Base-by-base conservation (phyloP, 2,797 vertebrate species). In the Squalus acanthias region DNA sequence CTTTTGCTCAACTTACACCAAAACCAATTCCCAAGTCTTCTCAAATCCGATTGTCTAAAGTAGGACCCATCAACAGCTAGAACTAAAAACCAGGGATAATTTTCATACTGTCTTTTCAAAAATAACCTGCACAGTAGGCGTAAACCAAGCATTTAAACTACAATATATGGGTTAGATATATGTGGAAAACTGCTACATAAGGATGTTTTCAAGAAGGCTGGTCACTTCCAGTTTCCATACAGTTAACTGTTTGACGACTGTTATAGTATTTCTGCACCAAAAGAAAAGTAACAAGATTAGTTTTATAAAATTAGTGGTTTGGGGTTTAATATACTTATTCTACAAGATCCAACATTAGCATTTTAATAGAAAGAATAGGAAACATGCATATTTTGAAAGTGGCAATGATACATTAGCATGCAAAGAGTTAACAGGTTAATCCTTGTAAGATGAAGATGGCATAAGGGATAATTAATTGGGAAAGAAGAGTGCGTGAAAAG, bases 281-380 rank as follows among this genome's bases (percentile, higher is more conserved):
- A 95, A 95, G 93, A 95, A 95, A 95, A 95, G 67, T 95, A 50
- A 95, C 50, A 74, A 76, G 50, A 60, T 95, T 74, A 76, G 94
- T 60, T 76, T 50, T 1, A 29, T 74, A 29, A 24, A 76, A 57
- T 95, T 74, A 95, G 94, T 50, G 39, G 53, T 74, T 69, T 53
- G 69, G 70, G 50, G 70, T 74, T 95, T 53, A 95, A 60, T 74
- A 17, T 57, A 20, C 7, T n/a, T 76, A 72, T 94, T 20, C 92
- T 53, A 46, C 50, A 76, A 95, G 94, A 57, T 3, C 13, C 50
- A 74, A 95, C 13, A 33, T 13, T 72, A 95, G 26, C 50, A 74
- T 69, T 95, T 57, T 72, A 93, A 57, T 74, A 57, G 70, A 95
- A 57, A 60, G 53, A 76, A n/a, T 0, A 46, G 91, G 22, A 93